These are phyloP conservation scores for Argynnis bischoffii DNA, from an alignment of 2,888 invertebrate genomes.

Conservation along the genomic window DNA sequence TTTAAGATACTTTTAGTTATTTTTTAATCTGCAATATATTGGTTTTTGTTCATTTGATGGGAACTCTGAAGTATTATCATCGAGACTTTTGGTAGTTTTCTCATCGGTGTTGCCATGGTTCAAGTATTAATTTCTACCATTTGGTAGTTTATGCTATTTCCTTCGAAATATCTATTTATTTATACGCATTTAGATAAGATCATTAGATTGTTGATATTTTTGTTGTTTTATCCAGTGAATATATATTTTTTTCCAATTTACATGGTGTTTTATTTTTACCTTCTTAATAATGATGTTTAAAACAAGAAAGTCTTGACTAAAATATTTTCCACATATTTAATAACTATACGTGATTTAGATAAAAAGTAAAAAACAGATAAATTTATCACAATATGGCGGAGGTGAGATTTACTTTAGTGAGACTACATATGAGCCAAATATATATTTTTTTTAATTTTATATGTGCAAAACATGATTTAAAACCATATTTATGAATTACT, in stretches of 20 bases:
- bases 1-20: neutral
- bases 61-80: constrained; percentile 49
- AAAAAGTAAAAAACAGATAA: no score
- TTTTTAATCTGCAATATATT: constrained; percentile 16
- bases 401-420: no score
- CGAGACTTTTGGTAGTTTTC: constrained; percentile 47
- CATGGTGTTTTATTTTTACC: constrained; percentile 43
- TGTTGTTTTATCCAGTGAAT: constrained; percentile 66
- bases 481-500: no score
- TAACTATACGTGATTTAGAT: no score
- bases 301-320: neutral
- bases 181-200: constrained; percentile 45
- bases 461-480: no score
- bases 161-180: constrained; percentile 26
- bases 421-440: no score
- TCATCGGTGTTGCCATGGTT: constrained; percentile 44
- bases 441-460: no score
- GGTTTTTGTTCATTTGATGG: constrained; percentile 35
- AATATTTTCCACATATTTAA: no score
- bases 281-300: no score
- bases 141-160: constrained; percentile 28
- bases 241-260: constrained; percentile 65
- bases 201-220: constrained; percentile 60
- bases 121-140: constrained; percentile 40
- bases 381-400: no score